phyloP scores from a whole-genome alignment of 1,140 invertebrate genomes.

The Brachionus plicatilis region DNA sequence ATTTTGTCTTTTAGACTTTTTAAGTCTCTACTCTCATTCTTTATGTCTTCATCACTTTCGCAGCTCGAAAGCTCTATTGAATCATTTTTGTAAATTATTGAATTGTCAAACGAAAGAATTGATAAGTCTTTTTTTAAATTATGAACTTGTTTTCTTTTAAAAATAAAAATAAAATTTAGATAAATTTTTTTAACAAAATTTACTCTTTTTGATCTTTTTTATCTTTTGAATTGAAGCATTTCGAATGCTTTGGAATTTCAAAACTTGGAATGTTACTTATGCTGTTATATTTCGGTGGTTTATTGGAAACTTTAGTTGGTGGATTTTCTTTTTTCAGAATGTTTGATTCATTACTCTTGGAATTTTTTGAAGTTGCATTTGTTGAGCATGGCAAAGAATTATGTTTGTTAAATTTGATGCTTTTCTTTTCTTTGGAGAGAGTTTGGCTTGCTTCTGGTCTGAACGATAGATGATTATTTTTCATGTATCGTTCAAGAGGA shows the following conservation, averaged over 20 bases:
- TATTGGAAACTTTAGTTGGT: neutral
- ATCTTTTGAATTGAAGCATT: neutral
- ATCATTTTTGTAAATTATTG: neutral
- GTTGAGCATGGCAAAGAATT: neutral
- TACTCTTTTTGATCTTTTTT: neutral
- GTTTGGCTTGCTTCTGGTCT: neutral
- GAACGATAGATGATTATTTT: neutral
- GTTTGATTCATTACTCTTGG: neutral
- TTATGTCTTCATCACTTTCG: neutral
- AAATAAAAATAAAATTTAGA: neutral
- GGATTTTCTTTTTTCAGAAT: neutral
- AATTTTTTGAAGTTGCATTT: neutral
- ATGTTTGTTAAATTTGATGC: neutral
- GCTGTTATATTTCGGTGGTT: constrained; percentile 4
- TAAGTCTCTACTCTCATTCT: neutral
- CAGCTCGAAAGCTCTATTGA: neutral
- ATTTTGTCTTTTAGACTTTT: constrained; percentile 8
- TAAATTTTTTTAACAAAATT: neutral
- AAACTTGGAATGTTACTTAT: neutral
- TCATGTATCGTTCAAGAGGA: neutral
- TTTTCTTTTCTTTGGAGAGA: neutral
- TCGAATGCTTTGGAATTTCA: neutral
- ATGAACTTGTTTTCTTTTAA: neutral
- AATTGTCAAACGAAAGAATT: neutral
- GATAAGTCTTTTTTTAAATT: neutral